phyloP scores from a whole-genome alignment of 2,888 invertebrate species.

The Nycteola revayana region DNA sequence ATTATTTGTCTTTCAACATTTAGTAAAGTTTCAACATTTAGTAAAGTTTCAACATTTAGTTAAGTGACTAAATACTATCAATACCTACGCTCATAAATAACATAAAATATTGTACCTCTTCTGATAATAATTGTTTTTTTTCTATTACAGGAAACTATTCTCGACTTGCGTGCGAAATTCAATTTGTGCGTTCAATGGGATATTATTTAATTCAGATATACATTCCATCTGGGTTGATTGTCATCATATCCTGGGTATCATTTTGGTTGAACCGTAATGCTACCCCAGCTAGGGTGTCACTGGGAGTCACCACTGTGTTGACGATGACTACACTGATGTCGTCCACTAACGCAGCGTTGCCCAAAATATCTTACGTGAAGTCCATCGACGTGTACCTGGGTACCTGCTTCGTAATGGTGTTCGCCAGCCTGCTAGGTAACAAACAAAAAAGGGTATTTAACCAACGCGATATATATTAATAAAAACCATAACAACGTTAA shows the following conservation, averaged over 20 bases:
- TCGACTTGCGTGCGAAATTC: slow-evolving; percentile 96
- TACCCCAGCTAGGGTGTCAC: slow-evolving; percentile 95
- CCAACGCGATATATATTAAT: too few species aligned
- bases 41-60: not conserved
- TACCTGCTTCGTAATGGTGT: slow-evolving; percentile 99
- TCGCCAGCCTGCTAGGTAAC: slow-evolving; percentile 96
- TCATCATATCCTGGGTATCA: slow-evolving; percentile 98
- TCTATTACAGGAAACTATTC: slow-evolving; percentile 93
- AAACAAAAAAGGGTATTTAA: not conserved
- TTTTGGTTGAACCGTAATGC: slow-evolving; percentile 98
- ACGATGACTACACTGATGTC: slow-evolving; percentile 99
- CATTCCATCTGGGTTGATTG: slow-evolving; percentile 97
- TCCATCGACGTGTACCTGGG: slow-evolving; percentile 98
- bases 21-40: slow-evolving; percentile 8
- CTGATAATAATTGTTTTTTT: slow-evolving; percentile 1
- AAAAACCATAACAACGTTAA: too few species aligned
- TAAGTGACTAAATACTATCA: not conserved
- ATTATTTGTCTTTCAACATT: slow-evolving; percentile 21
- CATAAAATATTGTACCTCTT: not conserved
- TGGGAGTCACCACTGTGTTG: slow-evolving; percentile 97
- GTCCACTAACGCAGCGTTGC: slow-evolving; percentile 97
- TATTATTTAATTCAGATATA: slow-evolving; percentile 99
- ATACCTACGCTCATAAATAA: too few species aligned
- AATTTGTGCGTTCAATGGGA: slow-evolving; percentile 98
- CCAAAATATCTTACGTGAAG: slow-evolving; percentile 99